Conservation (phyloP, 2,797 vertebrate genomes). For the Schizothorax lantsangensis region DNA sequence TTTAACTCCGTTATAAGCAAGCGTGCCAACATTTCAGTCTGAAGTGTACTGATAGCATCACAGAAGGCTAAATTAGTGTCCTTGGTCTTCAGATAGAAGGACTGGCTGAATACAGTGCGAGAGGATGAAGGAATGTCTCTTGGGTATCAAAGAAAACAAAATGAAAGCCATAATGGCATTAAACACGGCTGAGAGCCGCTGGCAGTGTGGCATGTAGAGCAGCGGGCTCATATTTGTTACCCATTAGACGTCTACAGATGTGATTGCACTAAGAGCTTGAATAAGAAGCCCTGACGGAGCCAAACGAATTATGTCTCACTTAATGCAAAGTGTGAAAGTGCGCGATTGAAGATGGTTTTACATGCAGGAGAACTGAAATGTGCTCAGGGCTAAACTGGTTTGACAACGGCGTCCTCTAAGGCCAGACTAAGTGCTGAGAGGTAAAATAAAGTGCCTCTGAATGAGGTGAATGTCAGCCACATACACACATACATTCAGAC, state of each 20-base stretch:
- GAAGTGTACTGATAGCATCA: conserved; percentile 19
- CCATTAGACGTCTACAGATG: not conserved
- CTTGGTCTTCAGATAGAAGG: conserved; percentile 23
- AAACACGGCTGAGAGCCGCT: not conserved
- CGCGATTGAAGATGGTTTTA: conserved; percentile 15
- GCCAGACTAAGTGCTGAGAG: not conserved
- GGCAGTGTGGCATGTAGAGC: not conserved
- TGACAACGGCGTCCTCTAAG: conserved; percentile 38
- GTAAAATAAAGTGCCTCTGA: conserved; percentile 29
- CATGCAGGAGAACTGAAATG: conserved; percentile 11
- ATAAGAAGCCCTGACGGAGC: not conserved
- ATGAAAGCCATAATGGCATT: not conserved
- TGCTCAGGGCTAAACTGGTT: conserved; percentile 6
- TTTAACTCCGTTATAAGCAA: conserved; percentile 30
- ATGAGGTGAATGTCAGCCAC: conserved; percentile 3
- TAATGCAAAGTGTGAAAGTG: conserved; percentile 5
- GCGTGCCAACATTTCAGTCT: not conserved
- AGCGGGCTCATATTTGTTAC: not conserved
- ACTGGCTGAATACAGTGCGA: not conserved
- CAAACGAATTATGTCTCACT: conserved; percentile 4
- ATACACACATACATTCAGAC: not conserved
- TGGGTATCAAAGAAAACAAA: conserved; percentile 14
- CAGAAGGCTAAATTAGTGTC: conserved; percentile 11
- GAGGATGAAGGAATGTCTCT: not conserved
- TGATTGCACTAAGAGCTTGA: conserved; percentile 29